Evolutionary conservation across 2,888 invertebrate species (phyloP), one percentile per base, ranked within the genome.

Genomic region (Stomorhina lunata): DNA sequence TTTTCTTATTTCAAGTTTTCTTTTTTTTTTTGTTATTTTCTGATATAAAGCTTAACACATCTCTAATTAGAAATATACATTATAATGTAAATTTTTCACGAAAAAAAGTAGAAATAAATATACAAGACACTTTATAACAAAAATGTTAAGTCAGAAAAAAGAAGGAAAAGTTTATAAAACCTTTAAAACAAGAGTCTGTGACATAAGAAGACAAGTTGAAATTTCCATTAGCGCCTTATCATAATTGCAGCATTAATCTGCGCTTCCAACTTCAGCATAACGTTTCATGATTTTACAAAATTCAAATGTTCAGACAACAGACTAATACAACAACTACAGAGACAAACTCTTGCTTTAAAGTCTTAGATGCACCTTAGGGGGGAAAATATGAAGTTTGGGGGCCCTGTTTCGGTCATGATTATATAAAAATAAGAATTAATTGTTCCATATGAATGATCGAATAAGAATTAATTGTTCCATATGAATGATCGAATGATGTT

Each of bases 161-260:
- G 12, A 43, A 29, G 20, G 50, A 72, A 53, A 32, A 40, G 32
- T n/a, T n/a, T n/a, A n/a, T 17, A 17, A 55, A 66, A 71, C 32
- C 71, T 57, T 34, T 22, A 75, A 79, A 80, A 73, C 53, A 72
- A 80, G 76, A 80, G 63, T 76, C 55, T 79, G 79, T 69, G 81
- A 81, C 72, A 79, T 79, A 73, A 82, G 73, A 71, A 80, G 80
- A 82, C 85, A 85, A 86, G 87, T 86, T 86, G 85, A 86, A 85
- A 86, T 86, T 87, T 87, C 87, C 87, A 87, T 87, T 87, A 87
- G 87, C 86, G 86, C 85, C 87, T 87, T 87, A 87, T 87, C 87
- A 87, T 87, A 87, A 87, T 87, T 87, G 87, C 86, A 79, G 87
- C 86, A 86, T 86, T 87, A 87, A 87, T 87, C 87, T 87, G 87